Evolutionary conservation across 1,140 invertebrate species (phyloP), one percentile per base, ranked within the genome.

Genomic region (Lethocerus indicus): DNA sequence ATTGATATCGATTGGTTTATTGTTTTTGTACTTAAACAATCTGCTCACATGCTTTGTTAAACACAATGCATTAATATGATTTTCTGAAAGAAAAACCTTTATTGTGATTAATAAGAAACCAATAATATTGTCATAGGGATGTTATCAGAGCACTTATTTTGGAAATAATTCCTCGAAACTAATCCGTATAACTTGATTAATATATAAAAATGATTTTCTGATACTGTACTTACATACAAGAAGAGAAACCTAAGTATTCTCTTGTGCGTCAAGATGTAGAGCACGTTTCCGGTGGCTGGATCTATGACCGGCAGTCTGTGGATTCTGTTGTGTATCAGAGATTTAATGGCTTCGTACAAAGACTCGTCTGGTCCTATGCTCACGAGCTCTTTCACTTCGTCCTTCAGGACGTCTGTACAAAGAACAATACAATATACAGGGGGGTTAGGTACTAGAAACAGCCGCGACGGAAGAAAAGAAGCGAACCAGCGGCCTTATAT

Each of bases 231-330:
- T 74, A 98, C 92, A 74, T 97, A 98, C 65, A 98, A 76, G 70
- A 95, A 96, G 43, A 99, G 78, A 70, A 98, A 99, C 64, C 92
- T 81, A 49, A 98, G 76, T 68, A 99, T 96, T 61, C 95, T 76
- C 70, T 98, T 98, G 67, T 98, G 95, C 42, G 95, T 99, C 54
- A 98, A 76, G 65, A 99, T 97, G 66, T 98, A 98, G 47, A 97
- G 77, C 55, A 98, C 94, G 68, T 98, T 96, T 63, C 92, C 92
- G 16, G 92, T 94, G 39, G 79, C 72, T 14, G 81, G 79, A 69
- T 98, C 93, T 61, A 98, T 90, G 51, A 98, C 91, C 59, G 95
- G 94, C 60, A 97, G 74, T 61, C 95, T 76, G 74, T 99, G 96
- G 58, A 99, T 96, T 67, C 85, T 79, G 67, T 91, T 92, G 58